A percentile compares a stretch with the other conserved stretches of the same genome.
These are phyloP conservation scores for Lipophrys pholis DNA, from an alignment of 2,113 vertebrate species.

Conservation along the genomic window DNA sequence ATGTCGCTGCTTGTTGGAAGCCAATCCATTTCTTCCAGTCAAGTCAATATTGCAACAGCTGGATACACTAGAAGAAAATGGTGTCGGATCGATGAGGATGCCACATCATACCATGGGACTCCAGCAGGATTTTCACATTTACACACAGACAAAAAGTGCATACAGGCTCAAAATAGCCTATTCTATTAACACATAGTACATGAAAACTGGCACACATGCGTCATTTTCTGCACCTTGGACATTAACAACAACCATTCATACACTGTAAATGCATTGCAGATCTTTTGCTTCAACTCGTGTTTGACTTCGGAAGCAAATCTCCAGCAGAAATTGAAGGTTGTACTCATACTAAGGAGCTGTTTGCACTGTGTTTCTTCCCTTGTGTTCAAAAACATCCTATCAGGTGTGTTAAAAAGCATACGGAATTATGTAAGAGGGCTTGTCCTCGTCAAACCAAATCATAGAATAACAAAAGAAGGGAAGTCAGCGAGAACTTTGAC, in stretches of 20 bases:
- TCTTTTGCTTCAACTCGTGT: constrained; percentile 27
- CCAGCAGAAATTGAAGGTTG: constrained; percentile 37
- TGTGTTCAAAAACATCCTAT: constrained; percentile 36
- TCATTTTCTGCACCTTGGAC: neutral
- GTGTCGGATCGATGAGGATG: constrained; percentile 42
- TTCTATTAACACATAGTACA: neutral
- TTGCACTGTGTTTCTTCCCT: constrained; percentile 24
- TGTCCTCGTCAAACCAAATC: neutral
- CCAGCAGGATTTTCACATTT: neutral
- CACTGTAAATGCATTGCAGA: constrained; percentile 63
- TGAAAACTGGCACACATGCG: neutral
- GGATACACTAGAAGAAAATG: constrained; percentile 29
- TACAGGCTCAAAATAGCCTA: neutral
- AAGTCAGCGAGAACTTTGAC: constrained; percentile 8
- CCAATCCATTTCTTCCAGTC: constrained; percentile 64
- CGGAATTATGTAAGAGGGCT: constrained; percentile 15
- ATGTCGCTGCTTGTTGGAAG: constrained; percentile 60
- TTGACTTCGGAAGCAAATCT: constrained; percentile 45
- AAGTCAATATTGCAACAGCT: constrained; percentile 55
- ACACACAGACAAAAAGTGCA: neutral
- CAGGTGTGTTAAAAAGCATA: constrained; percentile 48
- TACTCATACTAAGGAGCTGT: constrained; percentile 44
- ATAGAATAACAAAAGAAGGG: neutral
- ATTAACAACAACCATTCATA: constrained; percentile 30
- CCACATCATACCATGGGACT: constrained; percentile 16